These are phyloP conservation scores for Syngnathus acus DNA, from an alignment of 2,797 vertebrate species.

Conservation along the genomic window DNA sequence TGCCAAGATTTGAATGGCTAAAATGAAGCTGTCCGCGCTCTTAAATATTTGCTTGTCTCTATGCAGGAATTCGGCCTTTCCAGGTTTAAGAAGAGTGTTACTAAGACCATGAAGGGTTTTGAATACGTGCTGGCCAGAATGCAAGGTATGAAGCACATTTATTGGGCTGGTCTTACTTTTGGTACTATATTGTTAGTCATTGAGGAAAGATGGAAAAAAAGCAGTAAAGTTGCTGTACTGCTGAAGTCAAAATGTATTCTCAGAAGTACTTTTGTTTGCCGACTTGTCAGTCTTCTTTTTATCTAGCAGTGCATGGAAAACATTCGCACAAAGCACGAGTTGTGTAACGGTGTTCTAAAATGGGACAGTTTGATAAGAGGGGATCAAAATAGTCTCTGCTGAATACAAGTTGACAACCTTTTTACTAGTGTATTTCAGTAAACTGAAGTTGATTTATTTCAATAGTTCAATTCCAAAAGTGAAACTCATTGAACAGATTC, in stretches of 20 bases:
- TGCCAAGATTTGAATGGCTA: background rate
- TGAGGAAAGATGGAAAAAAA: background rate
- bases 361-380: background rate
- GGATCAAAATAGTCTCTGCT: background rate
- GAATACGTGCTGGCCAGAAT: constrained; percentile 88
- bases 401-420: background rate
- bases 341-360: background rate
- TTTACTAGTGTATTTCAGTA: too few species aligned
- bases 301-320: background rate
- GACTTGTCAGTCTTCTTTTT: background rate
- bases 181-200: too few species aligned
- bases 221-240: background rate
- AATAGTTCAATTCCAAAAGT: background rate
- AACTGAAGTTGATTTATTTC: too few species aligned
- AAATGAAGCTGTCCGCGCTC: background rate
- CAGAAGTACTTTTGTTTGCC: background rate
- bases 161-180: background rate
- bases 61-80: constrained; percentile 91
- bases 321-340: background rate
- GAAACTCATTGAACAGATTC: background rate
- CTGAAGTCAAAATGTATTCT: background rate
- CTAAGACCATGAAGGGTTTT: constrained; percentile 94
- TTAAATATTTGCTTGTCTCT: constrained; percentile 13
- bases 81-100: constrained; percentile 89
- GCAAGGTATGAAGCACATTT: constrained; percentile 74